phyloP scores from a whole-genome alignment of 2,797 vertebrate genomes.

The Cryptoprocta ferox region DNA sequence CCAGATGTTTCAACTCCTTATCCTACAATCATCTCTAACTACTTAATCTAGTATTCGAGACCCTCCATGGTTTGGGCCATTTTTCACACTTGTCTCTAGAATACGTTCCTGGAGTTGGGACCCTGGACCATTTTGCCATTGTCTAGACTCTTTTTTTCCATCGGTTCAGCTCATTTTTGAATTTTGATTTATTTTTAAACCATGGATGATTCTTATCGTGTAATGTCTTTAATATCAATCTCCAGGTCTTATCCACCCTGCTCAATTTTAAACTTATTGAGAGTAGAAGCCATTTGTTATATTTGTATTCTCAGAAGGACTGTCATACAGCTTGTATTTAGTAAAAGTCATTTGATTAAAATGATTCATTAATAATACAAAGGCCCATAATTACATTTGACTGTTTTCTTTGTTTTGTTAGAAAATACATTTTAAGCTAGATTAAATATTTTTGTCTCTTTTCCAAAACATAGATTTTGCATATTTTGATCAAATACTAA shows the following conservation, averaged over 20 bases:
- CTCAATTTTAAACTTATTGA: background rate
- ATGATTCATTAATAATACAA: background rate
- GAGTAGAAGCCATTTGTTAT: background rate
- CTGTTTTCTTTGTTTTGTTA: background rate
- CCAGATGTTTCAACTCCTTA: background rate
- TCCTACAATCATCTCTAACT: background rate
- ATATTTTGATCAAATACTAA: background rate
- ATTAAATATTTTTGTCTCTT: background rate
- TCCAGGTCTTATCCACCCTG: background rate
- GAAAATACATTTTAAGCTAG: background rate
- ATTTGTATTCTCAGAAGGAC: background rate
- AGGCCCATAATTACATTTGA: background rate
- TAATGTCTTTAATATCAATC: background rate
- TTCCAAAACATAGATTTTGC: background rate
- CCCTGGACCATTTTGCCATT: background rate
- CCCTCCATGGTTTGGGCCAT: background rate
- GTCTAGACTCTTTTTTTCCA: background rate
- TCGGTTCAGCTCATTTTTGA: background rate
- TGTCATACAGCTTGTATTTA: background rate
- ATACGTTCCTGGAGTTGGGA: background rate
- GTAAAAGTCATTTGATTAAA: background rate
- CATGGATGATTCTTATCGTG: background rate
- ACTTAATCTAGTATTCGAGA: background rate
- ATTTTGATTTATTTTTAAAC: background rate
- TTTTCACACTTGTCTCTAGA: background rate